Evolutionary conservation across 1,140 invertebrate genomes (phyloP), one percentile per base, ranked within the genome.

Genomic region (Nymphalis io): DNA sequence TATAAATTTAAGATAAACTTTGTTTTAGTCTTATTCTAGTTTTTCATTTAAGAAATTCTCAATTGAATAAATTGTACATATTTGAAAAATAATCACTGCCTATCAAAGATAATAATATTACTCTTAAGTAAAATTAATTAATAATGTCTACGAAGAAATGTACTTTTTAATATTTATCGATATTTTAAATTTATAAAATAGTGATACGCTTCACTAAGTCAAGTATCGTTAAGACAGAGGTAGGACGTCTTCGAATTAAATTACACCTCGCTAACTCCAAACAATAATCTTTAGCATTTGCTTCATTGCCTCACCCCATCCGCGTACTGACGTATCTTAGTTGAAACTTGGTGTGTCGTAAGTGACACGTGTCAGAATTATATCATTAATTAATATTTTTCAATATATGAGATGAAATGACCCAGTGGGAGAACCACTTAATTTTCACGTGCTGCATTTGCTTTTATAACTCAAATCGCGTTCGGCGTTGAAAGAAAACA

Each of bases 241-340:
- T 84, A 78, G 81, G 75, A 78, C 79, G 80, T 88, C 83, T 89
- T 81, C 77, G 82, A 90, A 90, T 90, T 88, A 88, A 90, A 90
- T 88, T 88, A 88, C 84, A 84, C 85, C 84, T 87, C 83, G 84
- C 82, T 88, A 84, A 88, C 83, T 90, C 80, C 76, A 83, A 87
- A 90, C 88, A 90, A 90, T 90, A 90, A 90, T 90, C 88, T 89
- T 87, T 83, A 85, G 81, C 85, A 79, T 80, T 79, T 76, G 70
- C 63, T 62, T 73, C 42, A 71, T 70, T 55, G 62, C 62, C 51
- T 57, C 62, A 64, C 62, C 62, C 51, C 62, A 51, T 74, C 72
- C 59, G 63, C 68, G 72, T 61, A 70, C 71, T 60, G 53, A 72
- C 78, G 71, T 70, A 71, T 72, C 60, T 66, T 46, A 40, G 27